Evolutionary conservation across 2,888 invertebrate genomes (phyloP).

Genomic region (Phrixothrix hirtus): DNA sequence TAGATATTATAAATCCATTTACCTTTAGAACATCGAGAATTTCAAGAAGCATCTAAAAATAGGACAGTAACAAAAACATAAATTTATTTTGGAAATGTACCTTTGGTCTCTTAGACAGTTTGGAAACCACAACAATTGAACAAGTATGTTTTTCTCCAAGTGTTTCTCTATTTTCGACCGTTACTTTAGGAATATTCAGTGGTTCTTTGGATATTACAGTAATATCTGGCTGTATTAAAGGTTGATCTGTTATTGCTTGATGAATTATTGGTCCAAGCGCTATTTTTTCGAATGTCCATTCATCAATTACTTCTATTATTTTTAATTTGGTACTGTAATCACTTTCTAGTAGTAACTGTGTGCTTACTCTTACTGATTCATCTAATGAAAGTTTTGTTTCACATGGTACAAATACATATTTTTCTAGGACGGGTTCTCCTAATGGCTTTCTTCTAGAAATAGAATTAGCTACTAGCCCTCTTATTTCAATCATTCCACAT

Average conservation of each 20-base stretch:
- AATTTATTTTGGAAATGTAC: no score
- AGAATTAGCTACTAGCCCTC: constrained; percentile 75
- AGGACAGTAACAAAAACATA: no score
- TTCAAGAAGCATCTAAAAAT: no score
- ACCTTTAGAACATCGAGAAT: no score
- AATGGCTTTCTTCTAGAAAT: constrained; percentile 71
- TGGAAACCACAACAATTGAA: constrained; percentile 42
- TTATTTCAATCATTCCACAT: no score
- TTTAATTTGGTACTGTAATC: constrained; percentile 65
- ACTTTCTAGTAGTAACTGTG: constrained; percentile 78
- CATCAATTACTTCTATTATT: constrained; percentile 56
- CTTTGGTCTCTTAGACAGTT: constrained; percentile 59
- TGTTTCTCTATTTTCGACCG: constrained; percentile 66
- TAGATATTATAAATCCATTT: constrained; percentile 15
- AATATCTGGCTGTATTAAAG: constrained; percentile 70
- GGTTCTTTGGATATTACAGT: constrained; percentile 61
- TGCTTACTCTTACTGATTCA: constrained; percentile 60
- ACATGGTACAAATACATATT: constrained; percentile 73
- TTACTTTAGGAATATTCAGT: constrained; percentile 59
- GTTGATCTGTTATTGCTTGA: constrained; percentile 68
- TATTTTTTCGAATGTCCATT: constrained; percentile 45
- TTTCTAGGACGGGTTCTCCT: constrained; percentile 77
- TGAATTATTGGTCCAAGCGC: constrained; percentile 61
- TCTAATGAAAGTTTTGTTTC: constrained; percentile 35
- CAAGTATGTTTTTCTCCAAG: constrained; percentile 43